Evolutionary conservation across 2,113 vertebrate genomes (phyloP).

Genomic region (Mormyrus lacerda): DNA sequence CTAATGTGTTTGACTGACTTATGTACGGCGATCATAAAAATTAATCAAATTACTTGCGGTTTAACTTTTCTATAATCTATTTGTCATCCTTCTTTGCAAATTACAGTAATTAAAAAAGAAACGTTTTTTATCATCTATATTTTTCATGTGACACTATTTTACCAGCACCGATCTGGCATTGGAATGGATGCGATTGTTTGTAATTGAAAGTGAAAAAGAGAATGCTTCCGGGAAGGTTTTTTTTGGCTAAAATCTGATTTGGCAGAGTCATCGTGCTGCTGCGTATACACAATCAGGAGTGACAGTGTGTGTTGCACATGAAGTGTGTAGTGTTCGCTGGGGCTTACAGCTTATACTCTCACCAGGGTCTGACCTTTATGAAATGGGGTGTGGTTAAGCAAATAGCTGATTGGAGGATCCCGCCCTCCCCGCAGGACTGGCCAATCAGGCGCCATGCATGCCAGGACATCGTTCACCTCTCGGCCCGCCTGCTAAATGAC

Average conservation of each 20-base stretch:
- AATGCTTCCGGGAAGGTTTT: background rate
- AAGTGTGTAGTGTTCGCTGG: background rate
- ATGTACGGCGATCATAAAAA: background rate
- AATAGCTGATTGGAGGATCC: background rate
- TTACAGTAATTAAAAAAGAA: background rate
- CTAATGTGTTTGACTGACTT: background rate
- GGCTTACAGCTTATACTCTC: background rate
- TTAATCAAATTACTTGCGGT: background rate
- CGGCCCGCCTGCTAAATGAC: slow-evolving; percentile 20
- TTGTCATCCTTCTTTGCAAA: background rate
- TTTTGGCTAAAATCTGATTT: background rate
- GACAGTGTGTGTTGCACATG: background rate
- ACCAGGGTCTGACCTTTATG: background rate
- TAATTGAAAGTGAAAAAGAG: background rate
- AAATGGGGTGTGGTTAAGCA: background rate
- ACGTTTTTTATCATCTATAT: background rate
- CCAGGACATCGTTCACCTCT: slow-evolving; percentile 16
- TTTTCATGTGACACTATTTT: background rate
- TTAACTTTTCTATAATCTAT: background rate
- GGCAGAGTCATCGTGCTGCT: slow-evolving; percentile 1
- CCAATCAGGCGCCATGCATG: slow-evolving; percentile 17
- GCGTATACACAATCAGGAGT: background rate
- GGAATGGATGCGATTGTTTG: background rate
- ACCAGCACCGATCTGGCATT: background rate
- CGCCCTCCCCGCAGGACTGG: background rate